A percentile compares a stretch with the other conserved stretches of the same genome.
phyloP scores from a whole-genome alignment of 2,888 invertebrate genomes.

The Crocallis elinguaria region DNA sequence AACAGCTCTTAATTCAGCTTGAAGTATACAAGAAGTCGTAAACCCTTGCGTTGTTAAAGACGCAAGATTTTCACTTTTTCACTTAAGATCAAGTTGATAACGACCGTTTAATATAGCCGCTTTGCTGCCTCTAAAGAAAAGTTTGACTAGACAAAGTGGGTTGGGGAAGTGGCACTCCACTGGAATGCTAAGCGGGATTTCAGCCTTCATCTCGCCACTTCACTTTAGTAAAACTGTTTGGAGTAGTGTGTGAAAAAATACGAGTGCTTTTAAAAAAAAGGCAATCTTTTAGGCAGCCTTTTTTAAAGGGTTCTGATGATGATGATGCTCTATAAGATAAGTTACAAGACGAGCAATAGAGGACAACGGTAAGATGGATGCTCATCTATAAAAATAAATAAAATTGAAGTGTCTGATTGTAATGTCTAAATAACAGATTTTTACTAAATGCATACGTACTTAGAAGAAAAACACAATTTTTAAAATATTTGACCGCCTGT shows the following conservation, averaged over 20 bases:
- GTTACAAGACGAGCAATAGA: neutral
- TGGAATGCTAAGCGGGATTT: conserved; percentile 51
- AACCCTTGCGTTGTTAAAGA: conserved; percentile 19
- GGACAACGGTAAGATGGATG: too few species aligned
- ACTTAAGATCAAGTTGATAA: conserved; percentile 41
- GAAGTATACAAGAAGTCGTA: conserved; percentile 33
- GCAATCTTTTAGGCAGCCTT: neutral
- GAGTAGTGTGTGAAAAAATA: neutral
- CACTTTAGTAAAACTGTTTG: conserved; percentile 24
- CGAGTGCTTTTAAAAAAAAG: conserved; percentile 4
- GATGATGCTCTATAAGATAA: neutral
- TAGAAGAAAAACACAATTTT: too few species aligned
- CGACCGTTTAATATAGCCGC: conserved; percentile 55
- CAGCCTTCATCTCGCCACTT: conserved; percentile 16
- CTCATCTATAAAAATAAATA: too few species aligned
- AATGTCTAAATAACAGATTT: too few species aligned
- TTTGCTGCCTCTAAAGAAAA: conserved; percentile 46
- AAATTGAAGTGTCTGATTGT: too few species aligned
- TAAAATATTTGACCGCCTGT: too few species aligned
- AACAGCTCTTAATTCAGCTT: conserved; percentile 27
- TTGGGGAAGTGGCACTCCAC: conserved; percentile 43
- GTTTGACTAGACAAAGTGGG: conserved; percentile 58
- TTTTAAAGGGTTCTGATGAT: neutral
- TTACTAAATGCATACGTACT: too few species aligned
- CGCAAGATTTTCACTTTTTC: conserved; percentile 38